A percentile compares a stretch with the other conserved stretches of the same genome.
These are phyloP conservation scores for Troides oblongomaculatus DNA, from an alignment of 2,888 invertebrate genomes.

Conservation along the genomic window DNA sequence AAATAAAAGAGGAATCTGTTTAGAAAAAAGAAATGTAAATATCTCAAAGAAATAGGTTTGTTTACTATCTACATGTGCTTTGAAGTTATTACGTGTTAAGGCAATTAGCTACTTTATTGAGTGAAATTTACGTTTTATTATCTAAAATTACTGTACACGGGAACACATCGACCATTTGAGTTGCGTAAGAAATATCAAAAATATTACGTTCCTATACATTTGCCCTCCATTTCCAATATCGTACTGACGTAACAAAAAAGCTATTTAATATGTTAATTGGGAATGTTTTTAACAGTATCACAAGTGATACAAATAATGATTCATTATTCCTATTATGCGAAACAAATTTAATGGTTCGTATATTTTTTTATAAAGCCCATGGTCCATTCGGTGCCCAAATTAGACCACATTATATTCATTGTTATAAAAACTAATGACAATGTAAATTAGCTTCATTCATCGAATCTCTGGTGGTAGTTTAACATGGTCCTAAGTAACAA, in stretches of 20 bases:
- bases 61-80: neutral
- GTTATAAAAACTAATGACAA: constrained; percentile 7
- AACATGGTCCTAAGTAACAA: no score
- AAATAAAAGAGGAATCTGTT: no score
- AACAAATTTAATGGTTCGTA: constrained; percentile 43
- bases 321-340: constrained; percentile 43
- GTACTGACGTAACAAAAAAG: constrained; percentile 42
- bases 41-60: no score
- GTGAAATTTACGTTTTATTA: constrained; percentile 17
- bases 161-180: constrained; percentile 29
- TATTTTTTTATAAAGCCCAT: constrained; percentile 21
- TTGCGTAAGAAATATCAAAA: constrained; percentile 30
- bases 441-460: constrained; percentile 1
- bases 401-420: constrained; percentile 1
- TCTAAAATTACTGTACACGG: constrained; percentile 17
- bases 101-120: constrained; percentile 34
- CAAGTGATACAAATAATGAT: constrained; percentile 41
- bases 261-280: constrained; percentile 53
- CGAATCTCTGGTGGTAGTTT: no score
- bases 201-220: no score
- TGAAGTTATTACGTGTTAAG: constrained; percentile 20
- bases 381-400: constrained; percentile 11
- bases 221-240: constrained; percentile 32
- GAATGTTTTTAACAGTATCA: constrained; percentile 16
- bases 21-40: no score